Evolutionary conservation across 1,140 invertebrate species (phyloP).

Genomic region (Atta cephalotes): DNA sequence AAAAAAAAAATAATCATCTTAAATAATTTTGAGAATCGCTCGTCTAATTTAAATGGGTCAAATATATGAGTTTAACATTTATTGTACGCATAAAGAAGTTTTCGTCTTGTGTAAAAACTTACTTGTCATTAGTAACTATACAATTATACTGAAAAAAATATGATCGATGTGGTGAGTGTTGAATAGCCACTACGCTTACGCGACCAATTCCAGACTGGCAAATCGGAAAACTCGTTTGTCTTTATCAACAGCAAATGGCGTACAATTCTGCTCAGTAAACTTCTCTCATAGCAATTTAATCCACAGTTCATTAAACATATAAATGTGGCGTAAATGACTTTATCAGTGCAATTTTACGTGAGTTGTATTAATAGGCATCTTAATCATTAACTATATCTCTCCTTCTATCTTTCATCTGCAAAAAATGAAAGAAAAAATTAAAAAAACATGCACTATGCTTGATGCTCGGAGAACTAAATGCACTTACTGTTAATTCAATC

Average conservation of each 20-base stretch:
- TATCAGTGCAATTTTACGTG: slow-evolving; percentile 6
- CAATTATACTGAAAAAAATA: slow-evolving; percentile 39
- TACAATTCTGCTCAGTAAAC: slow-evolving; percentile 13
- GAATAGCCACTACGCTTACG: slow-evolving; percentile 32
- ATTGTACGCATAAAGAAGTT: slow-evolving; percentile 31
- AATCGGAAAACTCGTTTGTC: slow-evolving; percentile 73
- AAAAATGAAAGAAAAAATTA: background rate
- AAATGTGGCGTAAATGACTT: slow-evolving; percentile 45
- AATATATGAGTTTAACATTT: background rate
- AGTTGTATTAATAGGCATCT: background rate
- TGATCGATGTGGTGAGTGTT: slow-evolving; percentile 48
- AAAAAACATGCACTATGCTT: background rate
- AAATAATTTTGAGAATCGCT: background rate
- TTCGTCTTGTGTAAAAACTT: slow-evolving; percentile 24
- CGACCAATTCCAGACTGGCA: slow-evolving; percentile 33
- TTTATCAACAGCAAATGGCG: slow-evolving; percentile 65
- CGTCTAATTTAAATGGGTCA: background rate
- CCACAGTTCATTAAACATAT: slow-evolving; percentile 51
- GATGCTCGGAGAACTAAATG: background rate
- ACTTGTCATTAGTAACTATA: slow-evolving; percentile 44
- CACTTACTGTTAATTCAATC: slow-evolving; percentile 71
- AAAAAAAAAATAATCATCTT: background rate
- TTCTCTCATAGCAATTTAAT: slow-evolving; percentile 5
- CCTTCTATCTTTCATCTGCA: background rate
- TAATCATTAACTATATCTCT: background rate